Percentiles rank a stretch among this genome's conserved stretches.
Evolutionary conservation across 1,140 invertebrate genomes (phyloP).

Genomic region (Stegodyphus dumicola): DNA sequence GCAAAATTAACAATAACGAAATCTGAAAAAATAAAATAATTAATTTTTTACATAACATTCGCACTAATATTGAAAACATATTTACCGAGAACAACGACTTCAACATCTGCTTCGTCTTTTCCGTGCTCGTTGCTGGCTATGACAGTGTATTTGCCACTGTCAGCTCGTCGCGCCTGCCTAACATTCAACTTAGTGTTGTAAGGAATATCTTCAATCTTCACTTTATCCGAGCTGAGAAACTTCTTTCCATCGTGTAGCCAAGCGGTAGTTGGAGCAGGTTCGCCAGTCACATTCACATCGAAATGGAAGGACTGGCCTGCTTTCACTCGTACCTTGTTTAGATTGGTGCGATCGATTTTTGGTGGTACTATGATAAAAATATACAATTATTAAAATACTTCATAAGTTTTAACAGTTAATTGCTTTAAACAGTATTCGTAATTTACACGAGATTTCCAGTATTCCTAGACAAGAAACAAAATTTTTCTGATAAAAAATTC

Average conservation of each 20-base stretch:
- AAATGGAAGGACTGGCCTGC: slow-evolving; percentile 93
- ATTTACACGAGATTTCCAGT: too few species aligned
- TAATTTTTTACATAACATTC: too few species aligned
- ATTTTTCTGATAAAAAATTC: too few species aligned
- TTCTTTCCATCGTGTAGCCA: slow-evolving; percentile 78
- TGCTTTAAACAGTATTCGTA: too few species aligned
- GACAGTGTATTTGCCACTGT: slow-evolving; percentile 93
- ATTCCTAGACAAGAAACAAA: too few species aligned
- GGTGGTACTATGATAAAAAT: slow-evolving; percentile 70
- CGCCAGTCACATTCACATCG: slow-evolving; percentile 94
- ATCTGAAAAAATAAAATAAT: too few species aligned
- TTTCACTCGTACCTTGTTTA: slow-evolving; percentile 89
- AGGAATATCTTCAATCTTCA: slow-evolving; percentile 71
- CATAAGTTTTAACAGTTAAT: too few species aligned
- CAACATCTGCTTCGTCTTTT: slow-evolving; percentile 89
- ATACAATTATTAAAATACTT: neutral
- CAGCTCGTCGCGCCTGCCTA: slow-evolving; percentile 81
- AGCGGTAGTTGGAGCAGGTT: slow-evolving; percentile 91
- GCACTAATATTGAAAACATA: neutral
- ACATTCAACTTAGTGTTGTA: slow-evolving; percentile 90
- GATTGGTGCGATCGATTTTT: slow-evolving; percentile 87
- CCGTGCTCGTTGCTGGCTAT: slow-evolving; percentile 94
- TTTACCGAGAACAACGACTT: slow-evolving; percentile 86
- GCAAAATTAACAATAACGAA: too few species aligned
- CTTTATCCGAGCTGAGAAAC: slow-evolving; percentile 63